Percentiles rank a stretch among this genome's conserved stretches.
Evolutionary conservation across 2,113 vertebrate species (phyloP).

Genomic region (Muntiacus reevesi): DNA sequence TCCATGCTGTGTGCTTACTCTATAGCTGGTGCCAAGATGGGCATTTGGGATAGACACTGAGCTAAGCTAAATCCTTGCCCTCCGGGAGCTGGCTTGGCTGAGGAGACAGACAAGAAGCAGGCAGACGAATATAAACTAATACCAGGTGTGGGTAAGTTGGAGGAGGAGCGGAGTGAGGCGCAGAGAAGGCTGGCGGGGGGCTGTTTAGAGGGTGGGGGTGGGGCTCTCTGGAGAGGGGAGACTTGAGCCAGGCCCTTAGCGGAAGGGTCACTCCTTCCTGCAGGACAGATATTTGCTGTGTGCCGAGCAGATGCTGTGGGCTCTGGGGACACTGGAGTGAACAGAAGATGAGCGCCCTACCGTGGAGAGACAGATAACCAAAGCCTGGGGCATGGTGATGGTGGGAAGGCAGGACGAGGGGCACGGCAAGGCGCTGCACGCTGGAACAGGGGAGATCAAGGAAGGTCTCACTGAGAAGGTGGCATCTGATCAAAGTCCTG

Average conservation of each 20-base stretch:
- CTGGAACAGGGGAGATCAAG: background rate
- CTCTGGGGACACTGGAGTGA: background rate
- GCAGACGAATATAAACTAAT: background rate
- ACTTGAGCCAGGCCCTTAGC: background rate
- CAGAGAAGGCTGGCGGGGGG: rapidly evolving
- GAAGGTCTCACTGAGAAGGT: background rate
- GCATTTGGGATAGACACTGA: background rate
- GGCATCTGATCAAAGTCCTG: background rate
- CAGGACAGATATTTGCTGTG: background rate
- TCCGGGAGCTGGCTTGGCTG: background rate
- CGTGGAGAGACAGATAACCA: background rate
- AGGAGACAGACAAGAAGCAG: background rate
- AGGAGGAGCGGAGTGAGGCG: background rate
- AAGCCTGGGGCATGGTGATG: rapidly evolving
- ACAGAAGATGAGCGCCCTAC: background rate
- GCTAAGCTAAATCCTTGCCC: background rate
- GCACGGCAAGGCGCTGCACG: rapidly evolving
- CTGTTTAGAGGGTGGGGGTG: too few species aligned
- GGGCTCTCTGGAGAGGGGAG: background rate
- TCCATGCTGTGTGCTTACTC: background rate
- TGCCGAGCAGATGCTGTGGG: background rate
- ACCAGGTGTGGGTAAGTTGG: background rate
- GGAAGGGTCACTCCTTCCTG: background rate
- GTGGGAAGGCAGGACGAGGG: background rate
- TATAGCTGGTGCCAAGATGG: background rate